These are phyloP conservation scores for Hirtodrosophila alboralis DNA, from an alignment of 2,888 invertebrate species.

Conservation along the genomic window DNA sequence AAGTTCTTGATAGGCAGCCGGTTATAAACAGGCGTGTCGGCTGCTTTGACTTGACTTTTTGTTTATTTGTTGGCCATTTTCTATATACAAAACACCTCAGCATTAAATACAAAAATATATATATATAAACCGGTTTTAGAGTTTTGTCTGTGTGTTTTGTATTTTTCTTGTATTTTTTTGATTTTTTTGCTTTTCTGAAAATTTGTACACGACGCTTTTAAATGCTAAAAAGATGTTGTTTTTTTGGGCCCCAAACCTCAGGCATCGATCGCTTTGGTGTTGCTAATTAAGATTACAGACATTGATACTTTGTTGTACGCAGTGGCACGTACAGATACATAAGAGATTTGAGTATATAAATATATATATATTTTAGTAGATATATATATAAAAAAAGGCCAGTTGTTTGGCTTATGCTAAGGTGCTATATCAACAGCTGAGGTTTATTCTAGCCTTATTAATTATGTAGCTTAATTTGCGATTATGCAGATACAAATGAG, in stretches of 20 bases:
- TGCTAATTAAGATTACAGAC: slow-evolving; percentile 78
- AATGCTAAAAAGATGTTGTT: slow-evolving; percentile 77
- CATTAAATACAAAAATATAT: slow-evolving; percentile 54
- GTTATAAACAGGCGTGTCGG: slow-evolving; percentile 59
- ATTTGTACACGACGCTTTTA: slow-evolving; percentile 64
- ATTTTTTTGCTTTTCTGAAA: slow-evolving; percentile 33
- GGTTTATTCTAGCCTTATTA: slow-evolving; percentile 64
- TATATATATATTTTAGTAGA: not conserved
- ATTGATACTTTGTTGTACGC: slow-evolving; percentile 73
- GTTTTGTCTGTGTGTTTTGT: slow-evolving; percentile 39
- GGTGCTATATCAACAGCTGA: slow-evolving; percentile 69
- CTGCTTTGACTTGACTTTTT: slow-evolving; percentile 51
- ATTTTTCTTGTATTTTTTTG: slow-evolving; percentile 35
- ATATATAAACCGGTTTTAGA: slow-evolving; percentile 61
- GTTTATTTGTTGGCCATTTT: slow-evolving; percentile 72
- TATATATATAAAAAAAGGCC: too few species aligned
- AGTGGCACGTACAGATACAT: slow-evolving; percentile 67
- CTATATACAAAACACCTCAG: slow-evolving; percentile 70
- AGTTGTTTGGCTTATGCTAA: slow-evolving; percentile 58
- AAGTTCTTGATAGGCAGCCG: slow-evolving; percentile 55
- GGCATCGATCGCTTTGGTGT: slow-evolving; percentile 57
- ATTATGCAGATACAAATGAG: slow-evolving; percentile 71
- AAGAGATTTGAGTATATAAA: slow-evolving; percentile 7
- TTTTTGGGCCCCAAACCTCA: slow-evolving; percentile 33
- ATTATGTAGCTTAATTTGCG: slow-evolving; percentile 78